These are phyloP conservation scores for Gorsachius magnificus DNA, from an alignment of 2,797 vertebrate species.

Conservation along the genomic window DNA sequence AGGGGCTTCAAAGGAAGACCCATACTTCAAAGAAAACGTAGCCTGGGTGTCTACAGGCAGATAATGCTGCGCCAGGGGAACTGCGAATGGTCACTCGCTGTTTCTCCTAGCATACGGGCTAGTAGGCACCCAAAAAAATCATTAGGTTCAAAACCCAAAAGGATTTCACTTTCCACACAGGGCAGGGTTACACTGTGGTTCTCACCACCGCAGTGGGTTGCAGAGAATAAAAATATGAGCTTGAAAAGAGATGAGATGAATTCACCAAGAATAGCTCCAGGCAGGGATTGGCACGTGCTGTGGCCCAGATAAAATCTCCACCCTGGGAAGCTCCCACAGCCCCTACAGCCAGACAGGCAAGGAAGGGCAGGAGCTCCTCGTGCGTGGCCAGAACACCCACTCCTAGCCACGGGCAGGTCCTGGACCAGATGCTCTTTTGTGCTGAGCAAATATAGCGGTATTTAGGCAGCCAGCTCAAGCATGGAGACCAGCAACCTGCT, in stretches of 20 bases:
- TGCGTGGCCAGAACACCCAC: not conserved
- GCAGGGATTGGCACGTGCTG: not conserved
- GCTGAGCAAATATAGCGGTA: not conserved
- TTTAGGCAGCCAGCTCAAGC: not conserved
- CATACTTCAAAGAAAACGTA: not conserved
- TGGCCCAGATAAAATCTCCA: constrained; percentile 52
- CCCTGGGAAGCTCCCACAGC: not conserved
- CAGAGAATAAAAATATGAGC: constrained; percentile 16
- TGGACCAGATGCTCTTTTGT: not conserved
- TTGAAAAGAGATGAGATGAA: constrained; percentile 33
- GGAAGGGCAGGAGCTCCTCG: not conserved
- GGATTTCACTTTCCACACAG: not conserved
- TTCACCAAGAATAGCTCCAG: constrained; percentile 49
- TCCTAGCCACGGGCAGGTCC: accelerated
- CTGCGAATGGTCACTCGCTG: accelerated
- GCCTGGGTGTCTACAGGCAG: not conserved
- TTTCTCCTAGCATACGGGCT: not conserved
- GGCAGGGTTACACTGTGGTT: not conserved
- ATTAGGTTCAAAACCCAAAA: not conserved
- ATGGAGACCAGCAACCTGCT: not conserved
- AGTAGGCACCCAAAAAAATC: not conserved
- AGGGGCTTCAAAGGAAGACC: not conserved
- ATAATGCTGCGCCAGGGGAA: accelerated
- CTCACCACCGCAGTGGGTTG: not conserved
- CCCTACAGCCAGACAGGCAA: not conserved